These are phyloP conservation scores for Agrenia bidenticulata DNA, from an alignment of 2,888 invertebrate genomes.

Conservation along the genomic window DNA sequence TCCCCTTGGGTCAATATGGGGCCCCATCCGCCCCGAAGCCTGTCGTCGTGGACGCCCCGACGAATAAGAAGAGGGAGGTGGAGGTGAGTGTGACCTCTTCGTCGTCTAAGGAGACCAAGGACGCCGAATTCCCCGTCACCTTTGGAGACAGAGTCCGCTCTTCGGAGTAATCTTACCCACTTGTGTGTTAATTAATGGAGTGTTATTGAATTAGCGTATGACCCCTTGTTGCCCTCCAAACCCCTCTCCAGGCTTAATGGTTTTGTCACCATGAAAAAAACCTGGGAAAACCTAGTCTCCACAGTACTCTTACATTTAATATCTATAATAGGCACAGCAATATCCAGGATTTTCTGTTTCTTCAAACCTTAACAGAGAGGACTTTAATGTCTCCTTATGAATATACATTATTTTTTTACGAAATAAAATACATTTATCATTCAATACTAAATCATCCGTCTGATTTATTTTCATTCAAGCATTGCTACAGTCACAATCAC, in stretches of 20 bases:
- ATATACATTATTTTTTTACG: no score
- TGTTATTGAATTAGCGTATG: no score
- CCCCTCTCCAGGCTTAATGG: not conserved
- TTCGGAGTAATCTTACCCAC: not conserved
- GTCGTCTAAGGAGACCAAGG: not conserved
- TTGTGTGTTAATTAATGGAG: conserved; percentile 8
- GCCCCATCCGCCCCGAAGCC: conserved; percentile 39
- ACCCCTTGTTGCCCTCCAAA: not conserved
- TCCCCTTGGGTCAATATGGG: conserved; percentile 35
- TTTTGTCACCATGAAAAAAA: not conserved
- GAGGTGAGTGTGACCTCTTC: conserved; percentile 19
- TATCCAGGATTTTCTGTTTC: no score
- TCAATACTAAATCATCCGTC: no score
- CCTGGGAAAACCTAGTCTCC: no score
- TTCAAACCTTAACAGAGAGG: no score
- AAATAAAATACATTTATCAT: no score
- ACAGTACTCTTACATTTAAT: no score
- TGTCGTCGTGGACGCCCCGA: conserved; percentile 34
- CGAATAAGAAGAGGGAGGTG: conserved; percentile 7
- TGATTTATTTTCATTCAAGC: no score
- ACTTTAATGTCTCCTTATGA: no score
- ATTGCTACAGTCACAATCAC: no score
- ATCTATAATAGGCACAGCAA: no score
- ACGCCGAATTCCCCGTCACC: conserved; percentile 11
- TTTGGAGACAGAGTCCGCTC: not conserved